These are phyloP conservation scores for Engraulis encrasicolus DNA, from an alignment of 2,113 vertebrate genomes.

Conservation along the genomic window DNA sequence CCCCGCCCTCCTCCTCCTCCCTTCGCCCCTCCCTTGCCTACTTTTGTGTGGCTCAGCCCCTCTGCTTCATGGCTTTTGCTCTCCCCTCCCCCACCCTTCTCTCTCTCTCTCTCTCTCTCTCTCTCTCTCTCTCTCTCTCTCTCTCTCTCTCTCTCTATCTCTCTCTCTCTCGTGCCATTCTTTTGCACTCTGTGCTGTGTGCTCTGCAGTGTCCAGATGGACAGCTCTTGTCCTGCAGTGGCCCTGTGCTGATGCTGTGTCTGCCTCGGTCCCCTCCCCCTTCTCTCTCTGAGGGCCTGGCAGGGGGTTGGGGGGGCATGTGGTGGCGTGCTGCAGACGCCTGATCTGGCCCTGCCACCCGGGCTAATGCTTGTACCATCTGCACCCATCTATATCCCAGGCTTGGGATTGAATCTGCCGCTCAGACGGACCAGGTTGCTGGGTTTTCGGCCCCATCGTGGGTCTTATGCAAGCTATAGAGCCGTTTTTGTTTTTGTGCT, in stretches of 20 bases:
- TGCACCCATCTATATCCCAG: not conserved
- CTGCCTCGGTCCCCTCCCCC: not conserved
- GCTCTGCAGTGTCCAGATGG: slow-evolving; percentile 16
- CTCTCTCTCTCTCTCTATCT: not conserved
- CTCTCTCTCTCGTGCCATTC: not conserved
- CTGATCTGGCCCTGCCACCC: not conserved
- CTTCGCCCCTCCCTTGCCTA: too few species aligned
- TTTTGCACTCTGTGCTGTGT: not conserved
- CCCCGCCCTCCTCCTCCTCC: slow-evolving; percentile 10
- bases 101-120: slow-evolving; percentile 19
- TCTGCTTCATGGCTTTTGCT: slow-evolving; percentile 31
- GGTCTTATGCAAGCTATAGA: not conserved
- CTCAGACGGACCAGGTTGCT: not conserved
- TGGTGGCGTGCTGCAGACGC: not conserved
- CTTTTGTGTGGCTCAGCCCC: too few species aligned
- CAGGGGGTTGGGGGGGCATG: slow-evolving; percentile 2
- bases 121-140: slow-evolving; percentile 36
- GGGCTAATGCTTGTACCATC: slow-evolving; percentile 3
- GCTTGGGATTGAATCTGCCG: not conserved
- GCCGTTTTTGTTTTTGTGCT: not conserved
- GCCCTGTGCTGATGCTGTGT: slow-evolving; percentile 18
- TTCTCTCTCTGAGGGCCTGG: not conserved
- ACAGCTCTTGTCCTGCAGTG: slow-evolving; percentile 13
- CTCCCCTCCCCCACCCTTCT: slow-evolving; percentile 20
- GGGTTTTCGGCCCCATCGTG: not conserved